Evolutionary conservation across 2,888 invertebrate species (phyloP).

Genomic region (Autographa pulchrina): DNA sequence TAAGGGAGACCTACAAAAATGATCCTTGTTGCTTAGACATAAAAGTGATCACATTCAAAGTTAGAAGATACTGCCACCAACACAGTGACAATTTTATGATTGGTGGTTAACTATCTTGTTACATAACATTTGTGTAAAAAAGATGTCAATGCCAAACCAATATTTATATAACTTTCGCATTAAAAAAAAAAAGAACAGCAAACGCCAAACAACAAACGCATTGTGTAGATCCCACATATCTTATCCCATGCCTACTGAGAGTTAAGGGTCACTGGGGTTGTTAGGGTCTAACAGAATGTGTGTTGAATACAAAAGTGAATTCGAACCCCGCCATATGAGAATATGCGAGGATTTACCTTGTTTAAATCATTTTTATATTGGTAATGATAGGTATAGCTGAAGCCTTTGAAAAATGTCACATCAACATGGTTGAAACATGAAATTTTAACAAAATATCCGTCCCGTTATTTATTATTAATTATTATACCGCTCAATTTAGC

Average conservation of each 20-base stretch:
- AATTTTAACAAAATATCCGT: not conserved
- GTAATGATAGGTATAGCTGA: too few relatives aligned
- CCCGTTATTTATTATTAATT: conserved; percentile 8
- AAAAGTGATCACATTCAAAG: not conserved
- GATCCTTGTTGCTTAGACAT: not conserved
- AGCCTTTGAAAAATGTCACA: not conserved
- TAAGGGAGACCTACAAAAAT: not conserved
- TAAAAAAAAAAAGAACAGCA: too few relatives aligned
- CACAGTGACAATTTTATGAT: too few relatives aligned
- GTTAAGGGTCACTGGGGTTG: not conserved
- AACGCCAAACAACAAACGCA: too few relatives aligned
- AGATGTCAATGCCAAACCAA: too few relatives aligned
- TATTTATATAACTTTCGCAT: too few relatives aligned
- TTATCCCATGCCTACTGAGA: too few relatives aligned
- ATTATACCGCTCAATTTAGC: conserved; percentile 25
- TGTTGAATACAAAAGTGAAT: not conserved
- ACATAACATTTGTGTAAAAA: too few relatives aligned
- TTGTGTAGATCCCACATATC: too few relatives aligned
- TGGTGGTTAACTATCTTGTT: too few relatives aligned
- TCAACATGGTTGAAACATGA: not conserved
- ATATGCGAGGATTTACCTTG: not conserved
- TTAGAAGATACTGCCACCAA: not conserved
- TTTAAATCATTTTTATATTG: not conserved
- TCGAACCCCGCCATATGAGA: not conserved
- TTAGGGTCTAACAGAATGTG: not conserved